Evolutionary conservation across 2,797 vertebrate genomes (phyloP).

Genomic region (Micrastur ruficollis): DNA sequence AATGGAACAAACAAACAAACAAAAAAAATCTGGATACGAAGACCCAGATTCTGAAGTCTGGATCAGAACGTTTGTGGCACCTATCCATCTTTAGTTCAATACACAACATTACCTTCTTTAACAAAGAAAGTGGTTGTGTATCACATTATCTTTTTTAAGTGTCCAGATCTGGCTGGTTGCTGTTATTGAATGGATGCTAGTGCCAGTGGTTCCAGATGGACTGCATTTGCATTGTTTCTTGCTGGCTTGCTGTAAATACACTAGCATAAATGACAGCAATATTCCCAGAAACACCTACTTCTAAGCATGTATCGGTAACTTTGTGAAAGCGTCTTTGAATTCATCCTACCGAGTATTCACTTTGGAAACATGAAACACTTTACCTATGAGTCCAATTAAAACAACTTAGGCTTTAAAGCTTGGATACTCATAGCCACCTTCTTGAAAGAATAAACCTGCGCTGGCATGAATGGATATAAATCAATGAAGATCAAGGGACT

Average conservation of each 20-base stretch:
- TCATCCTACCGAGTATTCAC: background rate
- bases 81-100: background rate
- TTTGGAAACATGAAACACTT: background rate
- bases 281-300: background rate
- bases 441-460: background rate
- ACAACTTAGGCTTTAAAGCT: slow-evolving; percentile 4
- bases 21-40: background rate
- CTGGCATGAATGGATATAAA: slow-evolving; percentile 3
- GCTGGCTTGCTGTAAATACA: background rate
- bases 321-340: background rate
- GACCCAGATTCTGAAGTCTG: background rate
- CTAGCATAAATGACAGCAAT: background rate
- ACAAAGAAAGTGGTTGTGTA: background rate
- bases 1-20: background rate
- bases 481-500: background rate
- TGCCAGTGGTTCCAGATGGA: background rate
- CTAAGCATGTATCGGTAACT: background rate
- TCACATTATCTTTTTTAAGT: background rate
- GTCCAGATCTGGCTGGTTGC: background rate
- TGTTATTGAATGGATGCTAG: background rate
- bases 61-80: background rate
- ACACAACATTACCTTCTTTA: background rate
- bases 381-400: slow-evolving; percentile 1
- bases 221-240: background rate
- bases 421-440: background rate